A percentile compares a stretch with the other conserved stretches of the same genome.
Evolutionary conservation across 2,888 invertebrate genomes (phyloP).

Genomic region (Cephus rjabovi): DNA sequence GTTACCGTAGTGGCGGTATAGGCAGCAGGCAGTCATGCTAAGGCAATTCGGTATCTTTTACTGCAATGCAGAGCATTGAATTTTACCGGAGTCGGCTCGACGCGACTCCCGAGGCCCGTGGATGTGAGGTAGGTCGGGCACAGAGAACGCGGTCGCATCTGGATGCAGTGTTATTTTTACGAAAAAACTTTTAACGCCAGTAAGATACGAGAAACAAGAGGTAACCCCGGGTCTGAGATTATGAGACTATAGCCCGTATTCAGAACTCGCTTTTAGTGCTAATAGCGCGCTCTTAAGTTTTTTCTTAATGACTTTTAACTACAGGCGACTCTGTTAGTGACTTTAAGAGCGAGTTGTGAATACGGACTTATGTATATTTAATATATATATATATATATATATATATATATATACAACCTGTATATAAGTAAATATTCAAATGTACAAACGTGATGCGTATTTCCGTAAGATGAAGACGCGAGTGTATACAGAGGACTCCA

Average conservation of each 20-base stretch:
- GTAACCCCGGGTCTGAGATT: neutral
- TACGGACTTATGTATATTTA: too few relatives aligned
- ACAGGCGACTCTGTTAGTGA: too few relatives aligned
- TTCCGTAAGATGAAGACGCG: neutral
- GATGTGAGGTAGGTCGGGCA: constrained; percentile 12
- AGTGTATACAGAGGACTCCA: too few relatives aligned
- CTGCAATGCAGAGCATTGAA: constrained; percentile 53
- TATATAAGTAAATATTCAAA: neutral
- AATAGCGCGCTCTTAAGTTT: too few relatives aligned
- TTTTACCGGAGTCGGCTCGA: constrained; percentile 31
- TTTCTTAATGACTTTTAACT: too few relatives aligned
- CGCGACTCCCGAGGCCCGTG: constrained; percentile 11
- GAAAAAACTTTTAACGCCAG: constrained; percentile 25
- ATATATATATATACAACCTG: neutral
- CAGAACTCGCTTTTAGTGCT: too few relatives aligned
- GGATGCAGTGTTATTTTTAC: constrained; percentile 37
- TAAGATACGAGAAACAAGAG: neutral
- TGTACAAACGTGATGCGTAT: neutral
- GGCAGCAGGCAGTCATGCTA: constrained; percentile 20
- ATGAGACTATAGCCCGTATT: neutral
- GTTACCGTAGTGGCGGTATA: neutral
- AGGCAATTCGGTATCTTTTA: constrained; percentile 43
- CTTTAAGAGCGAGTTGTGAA: too few relatives aligned
- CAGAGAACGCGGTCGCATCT: constrained; percentile 23
- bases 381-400: too few relatives aligned